A percentile compares a stretch with the other conserved stretches of the same genome.
Conservation (phyloP, 1,140 invertebrate genomes). For the Hycleus cichorii region DNA sequence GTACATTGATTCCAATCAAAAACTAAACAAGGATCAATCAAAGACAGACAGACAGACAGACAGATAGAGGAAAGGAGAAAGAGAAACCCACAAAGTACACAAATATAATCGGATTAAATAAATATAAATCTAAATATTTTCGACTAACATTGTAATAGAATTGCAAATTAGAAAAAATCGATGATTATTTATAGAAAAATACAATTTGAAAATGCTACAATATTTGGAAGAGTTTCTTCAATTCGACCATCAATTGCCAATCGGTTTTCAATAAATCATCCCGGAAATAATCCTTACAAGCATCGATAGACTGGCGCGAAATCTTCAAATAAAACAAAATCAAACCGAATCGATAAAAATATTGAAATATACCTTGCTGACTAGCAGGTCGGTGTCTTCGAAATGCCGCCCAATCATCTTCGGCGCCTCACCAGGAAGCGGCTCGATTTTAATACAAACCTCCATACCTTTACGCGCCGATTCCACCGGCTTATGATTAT, state of each 20-base stretch:
- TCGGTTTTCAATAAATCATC: constrained; percentile 94
- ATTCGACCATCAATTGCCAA: constrained; percentile 96
- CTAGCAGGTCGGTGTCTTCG: constrained; percentile 88
- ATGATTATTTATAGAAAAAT: constrained; percentile 14
- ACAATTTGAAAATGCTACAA: constrained; percentile 48
- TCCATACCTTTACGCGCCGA: constrained; percentile 92
- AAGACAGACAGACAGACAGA: not conserved
- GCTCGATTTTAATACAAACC: constrained; percentile 98
- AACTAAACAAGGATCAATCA: not conserved
- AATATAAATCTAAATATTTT: not conserved
- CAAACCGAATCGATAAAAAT: not conserved
- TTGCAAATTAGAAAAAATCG: not conserved
- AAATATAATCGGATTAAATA: not conserved
- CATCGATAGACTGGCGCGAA: constrained; percentile 94
- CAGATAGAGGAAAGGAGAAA: not conserved
- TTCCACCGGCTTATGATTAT: constrained; percentile 85
- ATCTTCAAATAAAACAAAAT: constrained; percentile 66
- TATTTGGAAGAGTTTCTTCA: constrained; percentile 98
- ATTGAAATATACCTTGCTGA: constrained; percentile 75
- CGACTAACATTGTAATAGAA: not conserved
- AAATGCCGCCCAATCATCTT: constrained; percentile 99
- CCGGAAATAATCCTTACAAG: constrained; percentile 98
- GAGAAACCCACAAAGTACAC: not conserved
- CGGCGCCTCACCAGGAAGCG: constrained; percentile 90
- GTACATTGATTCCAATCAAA: not conserved